Percentiles rank a stretch among this genome's conserved stretches.
phyloP scores from a whole-genome alignment of 1,140 invertebrate species.

The Mercenaria mercenaria region DNA sequence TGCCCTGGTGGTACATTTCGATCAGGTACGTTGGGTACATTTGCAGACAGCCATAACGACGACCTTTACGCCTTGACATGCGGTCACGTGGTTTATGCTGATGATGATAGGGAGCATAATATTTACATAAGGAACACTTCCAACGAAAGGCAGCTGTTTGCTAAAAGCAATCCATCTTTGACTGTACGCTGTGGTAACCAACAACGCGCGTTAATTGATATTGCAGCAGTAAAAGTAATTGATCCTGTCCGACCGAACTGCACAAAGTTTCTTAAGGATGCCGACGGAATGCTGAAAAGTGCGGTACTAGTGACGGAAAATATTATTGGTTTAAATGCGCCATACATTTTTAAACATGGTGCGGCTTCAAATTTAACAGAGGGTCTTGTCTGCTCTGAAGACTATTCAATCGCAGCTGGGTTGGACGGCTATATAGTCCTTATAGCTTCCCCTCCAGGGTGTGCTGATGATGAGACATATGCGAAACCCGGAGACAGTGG shows the following conservation, averaged over 20 bases:
- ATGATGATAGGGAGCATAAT: background rate
- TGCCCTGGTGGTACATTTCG: background rate
- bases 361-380: background rate
- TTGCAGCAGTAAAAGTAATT: background rate
- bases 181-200: background rate
- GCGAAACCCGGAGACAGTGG: background rate
- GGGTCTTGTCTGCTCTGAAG: background rate
- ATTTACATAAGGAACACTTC: background rate
- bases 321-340: background rate
- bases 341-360: background rate
- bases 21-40: background rate
- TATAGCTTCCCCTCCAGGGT: background rate
- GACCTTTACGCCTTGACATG: background rate
- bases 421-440: background rate
- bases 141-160: background rate
- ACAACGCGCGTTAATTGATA: background rate
- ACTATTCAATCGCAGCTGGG: background rate
- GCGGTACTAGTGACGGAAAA: background rate
- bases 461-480: background rate
- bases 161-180: background rate
- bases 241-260: background rate
- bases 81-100: background rate
- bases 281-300: background rate
- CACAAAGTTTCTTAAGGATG: background rate
- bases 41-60: background rate